phyloP scores from a whole-genome alignment of 2,888 invertebrate species.

The Sarcophaga carnaria region DNA sequence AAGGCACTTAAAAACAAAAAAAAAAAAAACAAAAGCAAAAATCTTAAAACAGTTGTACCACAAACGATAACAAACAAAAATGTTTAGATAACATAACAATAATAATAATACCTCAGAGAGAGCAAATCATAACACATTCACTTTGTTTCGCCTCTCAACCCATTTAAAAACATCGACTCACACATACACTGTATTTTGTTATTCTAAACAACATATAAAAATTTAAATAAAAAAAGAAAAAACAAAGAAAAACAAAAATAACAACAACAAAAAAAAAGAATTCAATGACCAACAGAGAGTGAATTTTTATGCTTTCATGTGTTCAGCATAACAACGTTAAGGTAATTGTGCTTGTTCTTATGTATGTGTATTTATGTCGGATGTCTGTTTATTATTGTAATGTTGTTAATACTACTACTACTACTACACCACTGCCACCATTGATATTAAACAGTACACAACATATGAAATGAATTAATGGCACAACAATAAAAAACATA shows the following conservation, averaged over 20 bases:
- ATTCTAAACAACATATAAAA: neutral
- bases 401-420: slow-evolving; percentile 17
- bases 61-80: slow-evolving; percentile 41
- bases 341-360: neutral
- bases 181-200: neutral
- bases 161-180: neutral
- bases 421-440: neutral
- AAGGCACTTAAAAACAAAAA: slow-evolving; percentile 52
- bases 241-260: neutral
- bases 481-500: slow-evolving; percentile 39
- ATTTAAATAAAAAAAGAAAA: neutral
- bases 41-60: slow-evolving; percentile 37
- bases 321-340: neutral
- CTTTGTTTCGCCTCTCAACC: neutral
- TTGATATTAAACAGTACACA: slow-evolving; percentile 24
- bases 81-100: slow-evolving; percentile 50
- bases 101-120: slow-evolving; percentile 62
- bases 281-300: neutral
- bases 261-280: neutral
- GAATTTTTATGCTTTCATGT: neutral
- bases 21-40: slow-evolving; percentile 5
- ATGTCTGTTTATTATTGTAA: neutral
- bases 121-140: neutral
- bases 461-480: slow-evolving; percentile 47
- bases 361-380: neutral